Evolutionary conservation across 2,113 vertebrate species (phyloP), one percentile per base, ranked within the genome.

Genomic region (Micronycteris hirsuta): DNA sequence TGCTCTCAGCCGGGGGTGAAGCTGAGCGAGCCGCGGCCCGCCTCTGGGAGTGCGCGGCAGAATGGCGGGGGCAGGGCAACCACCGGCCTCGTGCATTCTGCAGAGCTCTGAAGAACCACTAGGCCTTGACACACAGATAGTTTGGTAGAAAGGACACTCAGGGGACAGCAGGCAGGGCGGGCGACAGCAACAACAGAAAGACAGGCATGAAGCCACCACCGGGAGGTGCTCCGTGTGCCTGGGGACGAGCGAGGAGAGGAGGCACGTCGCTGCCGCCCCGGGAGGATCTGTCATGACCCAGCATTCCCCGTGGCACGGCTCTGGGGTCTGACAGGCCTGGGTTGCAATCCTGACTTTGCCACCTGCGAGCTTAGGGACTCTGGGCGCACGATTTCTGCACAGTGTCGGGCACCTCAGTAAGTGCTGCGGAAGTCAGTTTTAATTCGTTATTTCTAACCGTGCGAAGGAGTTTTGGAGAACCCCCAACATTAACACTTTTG

Each of bases 261-360:
- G 76, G 17, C 19, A 13, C 9, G 12, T 49, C 12, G 49, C 17
- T 14, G 43, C 68, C 65, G 91, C 76, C 33, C 17, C 14, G 10
- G 26, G 71, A 87, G 41, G 67, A 14, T 43, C 11, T 56, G 63
- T 36, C 85, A 43, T 33, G n/a, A 74, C 19, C 28, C 38, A 28
- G 0, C 3, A 1, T 38, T 47, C 49, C 67, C 56, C 4, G 0
- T 8, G 58, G 15, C 24, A 2, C 5, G 1, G 17, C 14, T 84
- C n/a, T 68, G 15, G n/a, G 47, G n/a, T 58, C 61, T 31, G 19
- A 78, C n/a, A 31, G 65, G 65, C 8, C 28, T 31, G 33, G 38
- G 31, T 36, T 78, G 80, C 17, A 77, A 26, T 81, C 45, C 41
- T 54, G 54, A 58, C 41, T 94, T 61, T 74, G 71, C 74, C 41